Conservation (phyloP, 2,113 vertebrate genomes). For the Seriola aureovittata region DNA sequence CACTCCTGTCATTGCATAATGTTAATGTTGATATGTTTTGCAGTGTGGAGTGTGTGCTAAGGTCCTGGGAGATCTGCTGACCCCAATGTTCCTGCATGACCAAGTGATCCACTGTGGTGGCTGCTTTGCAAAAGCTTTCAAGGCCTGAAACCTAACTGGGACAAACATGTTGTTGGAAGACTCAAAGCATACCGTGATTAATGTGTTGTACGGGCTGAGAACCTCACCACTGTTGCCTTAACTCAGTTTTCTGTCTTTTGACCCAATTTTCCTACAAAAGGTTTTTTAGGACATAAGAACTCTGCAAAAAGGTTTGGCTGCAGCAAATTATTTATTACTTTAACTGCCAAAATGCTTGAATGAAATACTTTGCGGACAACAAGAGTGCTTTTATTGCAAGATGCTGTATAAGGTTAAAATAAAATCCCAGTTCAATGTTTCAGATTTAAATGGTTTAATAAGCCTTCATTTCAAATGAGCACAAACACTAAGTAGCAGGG, state of each 20-base stretch:
- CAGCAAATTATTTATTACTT: not conserved
- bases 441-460: conserved; percentile 72
- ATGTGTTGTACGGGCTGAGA: conserved; percentile 35
- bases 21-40: conserved; percentile 41
- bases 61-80: conserved; percentile 69
- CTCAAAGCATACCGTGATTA: conserved; percentile 31
- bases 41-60: conserved; percentile 76
- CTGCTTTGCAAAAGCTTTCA: conserved; percentile 62
- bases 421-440: conserved; percentile 52
- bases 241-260: conserved; percentile 2
- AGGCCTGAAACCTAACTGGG: conserved; percentile 28
- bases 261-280: not conserved
- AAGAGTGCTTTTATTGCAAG: conserved; percentile 13
- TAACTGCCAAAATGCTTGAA: conserved; percentile 24
- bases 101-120: conserved; percentile 65
- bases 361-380: conserved; percentile 8
- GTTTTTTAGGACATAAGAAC: not conserved
- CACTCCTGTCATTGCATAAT: conserved; percentile 16
- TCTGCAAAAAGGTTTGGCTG: not conserved
- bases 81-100: conserved; percentile 63
- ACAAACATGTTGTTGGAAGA: conserved; percentile 22
- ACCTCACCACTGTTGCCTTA: conserved; percentile 2
- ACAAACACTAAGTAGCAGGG: conserved; percentile 54
- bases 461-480: conserved; percentile 65
- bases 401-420: conserved; percentile 44